Base-by-base conservation (phyloP, 2,888 invertebrate genomes). In the Tiphia femorata region DNA sequence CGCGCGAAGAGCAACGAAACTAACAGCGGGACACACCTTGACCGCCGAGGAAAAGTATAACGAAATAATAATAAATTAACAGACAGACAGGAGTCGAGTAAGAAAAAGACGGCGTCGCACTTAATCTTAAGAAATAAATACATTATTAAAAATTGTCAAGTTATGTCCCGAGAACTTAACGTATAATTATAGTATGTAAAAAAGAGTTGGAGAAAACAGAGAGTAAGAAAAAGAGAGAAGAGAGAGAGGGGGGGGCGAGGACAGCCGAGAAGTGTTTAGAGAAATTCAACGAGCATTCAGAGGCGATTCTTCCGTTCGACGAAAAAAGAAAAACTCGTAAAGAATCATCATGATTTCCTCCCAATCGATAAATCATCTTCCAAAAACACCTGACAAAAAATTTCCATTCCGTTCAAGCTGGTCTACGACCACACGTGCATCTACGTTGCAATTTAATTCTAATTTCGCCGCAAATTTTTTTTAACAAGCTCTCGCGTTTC, bases 71-170 rank as follows among this genome's bases (percentile, higher is more conserved):
- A 68, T 55, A 59, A 64, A 56, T 64, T 41, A 52, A 48, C 12
- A 41, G 20, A 51, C 16, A 12, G 46, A 35, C 33, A 19, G 12
- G 48, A 46, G 17, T 29, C 41, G 37, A 52, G 46, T 21, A 58
- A 54, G 44, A 43, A 29, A 42, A 44, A 50, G 42, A 58, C 50
- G 48, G 30, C 46, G 52, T 46, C n/a, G 41, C 58, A 42, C 21
- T 40, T 49, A 54, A 8, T 49, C 46, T 56, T 62, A 58, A 42
- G 33, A 61, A 62, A 65, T 64, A 65, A 65, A 63, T 65, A 63
- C 33, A 56, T 35, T 57, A 40, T 48, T 47, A 49, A 56, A n/a
- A 47, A 49, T 46, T 56, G 57, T 67, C 55, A 57, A 62, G 53
- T 54, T 50, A 53, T 42, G 60, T 63, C 56, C 58, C 54, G 59